A percentile compares a stretch with the other conserved stretches of the same genome.
phyloP scores from a whole-genome alignment of 2,888 invertebrate species.

The Ectemnius cavifrons region DNA sequence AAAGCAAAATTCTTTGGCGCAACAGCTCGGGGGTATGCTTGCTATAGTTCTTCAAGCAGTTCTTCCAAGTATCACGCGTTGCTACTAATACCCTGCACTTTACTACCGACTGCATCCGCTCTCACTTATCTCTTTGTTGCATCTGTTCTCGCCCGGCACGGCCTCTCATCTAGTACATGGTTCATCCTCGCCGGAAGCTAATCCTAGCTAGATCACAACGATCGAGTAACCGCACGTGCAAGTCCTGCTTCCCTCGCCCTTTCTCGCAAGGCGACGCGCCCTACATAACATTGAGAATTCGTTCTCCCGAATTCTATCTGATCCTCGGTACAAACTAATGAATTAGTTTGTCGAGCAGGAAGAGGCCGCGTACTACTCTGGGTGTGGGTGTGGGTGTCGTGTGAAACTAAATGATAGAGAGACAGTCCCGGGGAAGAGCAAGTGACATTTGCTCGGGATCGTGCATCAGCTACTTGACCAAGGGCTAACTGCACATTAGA shows the following conservation, averaged over 20 bases:
- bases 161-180: slow-evolving; percentile 45
- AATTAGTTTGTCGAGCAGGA: no score
- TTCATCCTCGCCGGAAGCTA: slow-evolving; percentile 34
- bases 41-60: slow-evolving; percentile 36
- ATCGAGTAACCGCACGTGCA: slow-evolving; percentile 43
- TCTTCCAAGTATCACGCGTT: slow-evolving; percentile 62
- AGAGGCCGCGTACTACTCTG: no score
- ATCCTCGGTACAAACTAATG: no score
- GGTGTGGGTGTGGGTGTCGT: no score
- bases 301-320: no score
- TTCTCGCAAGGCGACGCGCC: not conserved
- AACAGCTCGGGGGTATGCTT: slow-evolving; percentile 42
- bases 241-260: slow-evolving; percentile 27
- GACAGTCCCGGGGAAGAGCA: not conserved
- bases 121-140: slow-evolving; percentile 49
- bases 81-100: slow-evolving; percentile 63
- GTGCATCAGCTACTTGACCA: slow-evolving; percentile 27
- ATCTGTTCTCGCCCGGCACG: slow-evolving; percentile 33
- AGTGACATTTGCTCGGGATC: slow-evolving; percentile 47
- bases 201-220: slow-evolving; percentile 23
- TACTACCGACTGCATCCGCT: slow-evolving; percentile 39
- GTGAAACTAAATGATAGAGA: slow-evolving; percentile 30
- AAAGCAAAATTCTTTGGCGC: slow-evolving; percentile 68
- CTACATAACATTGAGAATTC: not conserved
- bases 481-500: slow-evolving; percentile 60